A percentile compares a stretch with the other conserved stretches of the same genome.
Evolutionary conservation across 2,888 invertebrate species (phyloP).

Genomic region (Synanthedon myopaeformis): DNA sequence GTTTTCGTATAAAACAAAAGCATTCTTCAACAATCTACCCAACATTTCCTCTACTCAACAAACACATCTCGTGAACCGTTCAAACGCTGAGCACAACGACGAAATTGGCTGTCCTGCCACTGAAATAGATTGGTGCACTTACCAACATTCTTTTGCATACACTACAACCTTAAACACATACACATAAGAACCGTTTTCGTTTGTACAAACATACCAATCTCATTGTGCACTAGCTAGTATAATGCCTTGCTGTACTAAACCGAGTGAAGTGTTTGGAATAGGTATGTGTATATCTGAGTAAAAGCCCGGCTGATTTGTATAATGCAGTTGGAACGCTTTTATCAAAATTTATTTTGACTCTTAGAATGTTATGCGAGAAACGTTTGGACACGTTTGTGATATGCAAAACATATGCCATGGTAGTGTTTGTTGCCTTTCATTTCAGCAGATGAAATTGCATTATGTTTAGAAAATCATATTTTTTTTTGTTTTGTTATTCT

Average conservation of each 20-base stretch:
- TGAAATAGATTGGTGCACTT: slow-evolving; percentile 39
- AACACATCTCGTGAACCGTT: slow-evolving; percentile 16
- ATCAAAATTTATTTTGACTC: neutral
- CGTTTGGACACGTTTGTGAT: too few relatives aligned
- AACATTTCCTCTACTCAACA: slow-evolving; percentile 9
- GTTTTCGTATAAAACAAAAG: too few relatives aligned
- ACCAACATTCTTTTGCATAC: slow-evolving; percentile 8
- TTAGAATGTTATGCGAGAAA: too few relatives aligned
- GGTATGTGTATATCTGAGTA: slow-evolving; percentile 10
- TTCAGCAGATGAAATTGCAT: too few relatives aligned
- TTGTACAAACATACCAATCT: slow-evolving; percentile 5
- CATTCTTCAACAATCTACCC: neutral
- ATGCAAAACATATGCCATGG: too few relatives aligned
- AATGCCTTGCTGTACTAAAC: slow-evolving; percentile 21
- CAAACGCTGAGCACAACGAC: slow-evolving; percentile 27
- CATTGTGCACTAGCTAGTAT: slow-evolving; percentile 20
- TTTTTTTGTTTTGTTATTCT: too few relatives aligned
- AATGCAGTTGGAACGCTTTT: neutral
- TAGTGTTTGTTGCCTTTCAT: too few relatives aligned
- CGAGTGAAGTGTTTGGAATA: slow-evolving; percentile 9
- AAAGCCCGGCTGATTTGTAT: neutral
- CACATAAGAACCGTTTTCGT: slow-evolving; percentile 12
- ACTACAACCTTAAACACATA: neutral
- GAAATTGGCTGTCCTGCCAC: slow-evolving; percentile 45
- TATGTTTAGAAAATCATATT: too few relatives aligned